Evolutionary conservation across 2,888 invertebrate genomes (phyloP).

Genomic region (Pasiphila rectangulata): DNA sequence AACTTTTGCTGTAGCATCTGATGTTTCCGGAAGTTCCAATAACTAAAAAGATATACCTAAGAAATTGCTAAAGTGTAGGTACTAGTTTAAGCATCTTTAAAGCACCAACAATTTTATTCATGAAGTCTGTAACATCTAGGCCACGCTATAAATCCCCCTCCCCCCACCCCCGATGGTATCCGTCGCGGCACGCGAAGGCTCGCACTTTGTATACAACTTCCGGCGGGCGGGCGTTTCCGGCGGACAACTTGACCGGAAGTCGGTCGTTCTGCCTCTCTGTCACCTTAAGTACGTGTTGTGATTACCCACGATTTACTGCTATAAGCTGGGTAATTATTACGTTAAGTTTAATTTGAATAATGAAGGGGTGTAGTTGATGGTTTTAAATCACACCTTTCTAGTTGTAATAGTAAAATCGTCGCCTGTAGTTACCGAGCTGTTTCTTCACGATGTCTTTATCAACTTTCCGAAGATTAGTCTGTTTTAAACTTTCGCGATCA

Average conservation of each 20-base stretch:
- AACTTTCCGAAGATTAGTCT: too few relatives aligned
- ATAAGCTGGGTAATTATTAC: slow-evolving; percentile 57
- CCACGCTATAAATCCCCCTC: slow-evolving; percentile 27
- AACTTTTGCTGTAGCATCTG: too few relatives aligned
- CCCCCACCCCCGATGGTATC: slow-evolving; percentile 30
- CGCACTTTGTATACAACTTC: slow-evolving; percentile 78
- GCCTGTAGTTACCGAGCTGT: too few relatives aligned
- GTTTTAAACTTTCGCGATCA: too few relatives aligned
- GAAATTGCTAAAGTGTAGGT: too few relatives aligned
- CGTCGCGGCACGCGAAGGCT: slow-evolving; percentile 68
- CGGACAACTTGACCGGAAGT: slow-evolving; percentile 64
- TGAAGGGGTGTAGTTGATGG: slow-evolving; percentile 2
- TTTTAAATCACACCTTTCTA: background rate
- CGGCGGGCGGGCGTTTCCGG: slow-evolving; percentile 51
- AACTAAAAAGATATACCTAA: too few relatives aligned
- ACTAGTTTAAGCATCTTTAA: too few relatives aligned
- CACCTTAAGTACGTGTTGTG: slow-evolving; percentile 74
- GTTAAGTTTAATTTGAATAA: slow-evolving; percentile 25
- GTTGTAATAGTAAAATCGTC: background rate
- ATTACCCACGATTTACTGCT: slow-evolving; percentile 64
- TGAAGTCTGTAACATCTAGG: slow-evolving; percentile 15
- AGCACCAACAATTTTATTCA: slow-evolving; percentile 1
- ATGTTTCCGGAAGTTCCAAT: too few relatives aligned
- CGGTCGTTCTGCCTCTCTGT: slow-evolving; percentile 67
- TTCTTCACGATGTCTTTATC: too few relatives aligned